Evolutionary conservation across 2,113 vertebrate species (phyloP).

Genomic region (Megaceryle maxima): DNA sequence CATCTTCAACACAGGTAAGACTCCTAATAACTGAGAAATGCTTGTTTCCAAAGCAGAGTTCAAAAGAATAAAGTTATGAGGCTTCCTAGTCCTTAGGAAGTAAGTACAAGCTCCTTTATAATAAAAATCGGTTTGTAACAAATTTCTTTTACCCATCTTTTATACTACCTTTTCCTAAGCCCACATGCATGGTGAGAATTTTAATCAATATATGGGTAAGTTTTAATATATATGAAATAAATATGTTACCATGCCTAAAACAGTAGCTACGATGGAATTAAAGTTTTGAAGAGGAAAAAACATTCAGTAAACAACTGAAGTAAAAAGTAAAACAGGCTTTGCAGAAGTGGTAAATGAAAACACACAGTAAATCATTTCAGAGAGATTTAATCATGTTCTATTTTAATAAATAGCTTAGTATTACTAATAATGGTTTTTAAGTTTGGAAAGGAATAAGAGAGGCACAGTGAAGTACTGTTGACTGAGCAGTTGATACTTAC

Average conservation of each 20-base stretch:
- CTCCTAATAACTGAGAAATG: not conserved
- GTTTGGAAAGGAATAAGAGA: not conserved
- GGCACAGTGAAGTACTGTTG: not conserved
- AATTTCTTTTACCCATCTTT: not conserved
- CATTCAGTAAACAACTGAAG: not conserved
- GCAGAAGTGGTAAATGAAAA: not conserved
- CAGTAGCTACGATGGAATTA: not conserved
- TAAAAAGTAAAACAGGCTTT: not conserved
- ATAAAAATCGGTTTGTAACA: not conserved
- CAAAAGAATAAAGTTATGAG: not conserved
- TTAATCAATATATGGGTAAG: not conserved
- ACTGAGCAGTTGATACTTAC: not conserved
- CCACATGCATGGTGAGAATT: not conserved
- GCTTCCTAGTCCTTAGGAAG: not conserved
- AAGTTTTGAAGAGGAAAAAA: not conserved
- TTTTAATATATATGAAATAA: not conserved
- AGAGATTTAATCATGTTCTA: not conserved
- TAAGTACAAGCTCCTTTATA: not conserved
- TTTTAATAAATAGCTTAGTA: not conserved
- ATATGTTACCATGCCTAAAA: not conserved
- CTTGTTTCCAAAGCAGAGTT: not conserved
- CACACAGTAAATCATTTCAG: not conserved
- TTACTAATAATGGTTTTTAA: not conserved
- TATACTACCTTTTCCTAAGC: not conserved
- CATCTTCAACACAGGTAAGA: not conserved